Conservation (phyloP, 2,797 vertebrate species). For the Tapera naevia region DNA sequence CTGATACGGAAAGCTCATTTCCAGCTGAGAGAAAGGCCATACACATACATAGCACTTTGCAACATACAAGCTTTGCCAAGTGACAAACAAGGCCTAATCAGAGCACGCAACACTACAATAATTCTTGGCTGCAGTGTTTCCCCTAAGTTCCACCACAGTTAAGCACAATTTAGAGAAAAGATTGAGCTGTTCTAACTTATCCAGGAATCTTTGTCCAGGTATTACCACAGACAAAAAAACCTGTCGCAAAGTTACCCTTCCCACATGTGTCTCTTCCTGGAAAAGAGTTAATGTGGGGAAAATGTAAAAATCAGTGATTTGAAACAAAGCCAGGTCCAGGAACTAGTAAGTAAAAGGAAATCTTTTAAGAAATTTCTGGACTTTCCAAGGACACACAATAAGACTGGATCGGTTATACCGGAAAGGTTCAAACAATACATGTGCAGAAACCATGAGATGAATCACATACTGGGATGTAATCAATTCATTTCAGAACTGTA, state of each 20-base stretch:
- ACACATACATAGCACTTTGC: neutral
- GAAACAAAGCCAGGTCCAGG: neutral
- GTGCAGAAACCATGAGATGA: neutral
- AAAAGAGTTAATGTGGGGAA: neutral
- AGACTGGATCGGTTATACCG: neutral
- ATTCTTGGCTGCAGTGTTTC: neutral
- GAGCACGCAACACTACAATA: neutral
- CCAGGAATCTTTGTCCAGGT: neutral
- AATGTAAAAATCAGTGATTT: neutral
- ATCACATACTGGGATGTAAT: neutral
- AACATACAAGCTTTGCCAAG: neutral
- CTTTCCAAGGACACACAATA: neutral
- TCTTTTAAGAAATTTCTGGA: neutral
- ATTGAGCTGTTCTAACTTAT: neutral
- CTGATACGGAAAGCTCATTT: neutral
- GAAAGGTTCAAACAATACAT: neutral
- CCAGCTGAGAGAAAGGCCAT: neutral
- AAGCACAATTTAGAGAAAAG: neutral
- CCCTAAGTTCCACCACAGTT: neutral
- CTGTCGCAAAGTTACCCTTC: neutral
- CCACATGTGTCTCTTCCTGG: accelerated
- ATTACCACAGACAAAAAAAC: neutral
- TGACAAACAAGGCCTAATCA: slow-evolving; percentile 8
- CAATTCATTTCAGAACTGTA: neutral
- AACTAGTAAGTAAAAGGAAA: neutral